Conservation (phyloP, 2,888 invertebrate genomes). For the Nomada fabriciana region DNA sequence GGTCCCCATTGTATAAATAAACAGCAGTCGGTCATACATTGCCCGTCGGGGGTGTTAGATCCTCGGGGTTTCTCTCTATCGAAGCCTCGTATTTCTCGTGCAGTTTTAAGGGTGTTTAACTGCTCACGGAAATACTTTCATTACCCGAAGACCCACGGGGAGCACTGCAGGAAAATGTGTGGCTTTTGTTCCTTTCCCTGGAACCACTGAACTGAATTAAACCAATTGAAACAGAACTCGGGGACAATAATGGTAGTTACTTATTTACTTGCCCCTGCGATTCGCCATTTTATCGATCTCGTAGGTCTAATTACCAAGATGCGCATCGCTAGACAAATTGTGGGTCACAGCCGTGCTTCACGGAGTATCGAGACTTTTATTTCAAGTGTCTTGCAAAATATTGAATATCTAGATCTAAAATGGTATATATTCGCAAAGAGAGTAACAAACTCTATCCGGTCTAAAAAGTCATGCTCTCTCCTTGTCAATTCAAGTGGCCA, state of each 20-base stretch:
- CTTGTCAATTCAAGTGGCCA: no score
- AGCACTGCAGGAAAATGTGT: not conserved
- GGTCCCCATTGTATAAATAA: constrained; percentile 14
- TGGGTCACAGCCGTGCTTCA: no score
- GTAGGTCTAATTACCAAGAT: no score
- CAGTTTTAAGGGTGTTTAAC: constrained; percentile 16
- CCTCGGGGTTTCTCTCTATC: not conserved
- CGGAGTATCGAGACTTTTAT: no score
- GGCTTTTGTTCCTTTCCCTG: not conserved
- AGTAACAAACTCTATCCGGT: no score
- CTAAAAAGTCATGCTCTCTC: no score
- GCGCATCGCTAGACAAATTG: no score
- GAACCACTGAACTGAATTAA: not conserved
- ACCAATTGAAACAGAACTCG: not conserved
- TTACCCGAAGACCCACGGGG: not conserved
- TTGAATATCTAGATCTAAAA: no score
- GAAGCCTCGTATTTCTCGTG: not conserved
- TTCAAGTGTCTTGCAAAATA: no score
- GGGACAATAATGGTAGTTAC: not conserved
- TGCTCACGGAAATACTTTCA: constrained; percentile 21
- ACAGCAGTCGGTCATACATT: constrained; percentile 1
- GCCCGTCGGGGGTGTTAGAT: not conserved
- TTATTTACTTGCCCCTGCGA: constrained; percentile 1
- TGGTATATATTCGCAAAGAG: no score
- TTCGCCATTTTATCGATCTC: not conserved